phyloP scores from a whole-genome alignment of 1,140 invertebrate species.

The Meteorus sp. region DNA sequence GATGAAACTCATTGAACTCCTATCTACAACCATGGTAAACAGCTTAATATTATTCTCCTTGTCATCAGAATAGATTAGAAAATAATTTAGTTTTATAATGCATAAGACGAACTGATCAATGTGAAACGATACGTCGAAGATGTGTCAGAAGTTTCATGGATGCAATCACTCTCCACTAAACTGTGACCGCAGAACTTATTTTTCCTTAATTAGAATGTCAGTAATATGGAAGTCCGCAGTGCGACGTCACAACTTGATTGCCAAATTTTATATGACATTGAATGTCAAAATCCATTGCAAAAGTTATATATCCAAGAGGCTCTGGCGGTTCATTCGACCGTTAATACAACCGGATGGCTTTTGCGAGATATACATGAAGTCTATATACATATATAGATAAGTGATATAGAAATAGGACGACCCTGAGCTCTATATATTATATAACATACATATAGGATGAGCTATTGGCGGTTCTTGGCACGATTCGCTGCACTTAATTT shows the following conservation, averaged over 20 bases:
- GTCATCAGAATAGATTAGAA: no score
- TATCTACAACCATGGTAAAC: no score
- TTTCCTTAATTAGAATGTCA: neutral
- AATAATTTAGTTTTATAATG: no score
- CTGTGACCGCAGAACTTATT: no score
- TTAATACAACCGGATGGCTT: slow-evolving; percentile 9
- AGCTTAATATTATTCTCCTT: no score
- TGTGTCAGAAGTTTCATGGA: no score
- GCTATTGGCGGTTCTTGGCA: slow-evolving; percentile 22
- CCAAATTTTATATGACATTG: slow-evolving; percentile 9
- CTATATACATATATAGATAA: neutral
- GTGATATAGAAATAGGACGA: neutral
- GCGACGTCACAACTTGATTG: neutral
- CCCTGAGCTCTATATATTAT: neutral
- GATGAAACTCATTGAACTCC: no score
- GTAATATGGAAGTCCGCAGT: neutral
- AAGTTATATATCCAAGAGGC: neutral
- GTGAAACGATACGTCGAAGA: no score
- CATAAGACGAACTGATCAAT: no score
- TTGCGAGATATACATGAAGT: neutral
- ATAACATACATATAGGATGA: slow-evolving; percentile 9
- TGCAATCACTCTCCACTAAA: no score
- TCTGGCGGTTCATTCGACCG: slow-evolving; percentile 18
- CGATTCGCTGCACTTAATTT: slow-evolving; percentile 34
- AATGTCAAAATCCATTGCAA: neutral